A percentile compares a stretch with the other conserved stretches of the same genome.
phyloP scores from a whole-genome alignment of 2,888 invertebrate species.

The Andrena dorsata region DNA sequence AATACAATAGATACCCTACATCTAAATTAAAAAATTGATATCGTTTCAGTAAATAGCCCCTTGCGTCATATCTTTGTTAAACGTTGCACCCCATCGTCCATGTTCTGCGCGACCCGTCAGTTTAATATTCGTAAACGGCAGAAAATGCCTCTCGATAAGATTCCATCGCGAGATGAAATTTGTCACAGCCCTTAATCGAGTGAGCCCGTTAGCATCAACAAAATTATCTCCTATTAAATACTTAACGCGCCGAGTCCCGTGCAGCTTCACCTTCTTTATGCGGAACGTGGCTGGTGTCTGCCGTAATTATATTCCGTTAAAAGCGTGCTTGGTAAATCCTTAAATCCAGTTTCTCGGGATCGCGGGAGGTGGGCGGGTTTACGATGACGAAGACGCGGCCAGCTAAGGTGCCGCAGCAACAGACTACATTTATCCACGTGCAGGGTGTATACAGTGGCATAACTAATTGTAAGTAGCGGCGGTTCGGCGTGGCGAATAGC shows the following conservation, averaged over 20 bases:
- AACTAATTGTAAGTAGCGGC: slow-evolving; percentile 52
- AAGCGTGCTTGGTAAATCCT: slow-evolving; percentile 35
- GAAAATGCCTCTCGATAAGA: neutral
- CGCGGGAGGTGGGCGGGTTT: slow-evolving; percentile 9
- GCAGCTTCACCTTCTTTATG: slow-evolving; percentile 1
- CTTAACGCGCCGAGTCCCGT: neutral
- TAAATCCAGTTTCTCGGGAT: slow-evolving; percentile 25
- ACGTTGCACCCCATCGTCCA: neutral
- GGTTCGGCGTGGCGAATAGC: slow-evolving; percentile 60
- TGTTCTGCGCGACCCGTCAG: neutral
- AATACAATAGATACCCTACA: neutral
- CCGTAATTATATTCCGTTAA: slow-evolving; percentile 33
- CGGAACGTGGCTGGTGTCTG: neutral
- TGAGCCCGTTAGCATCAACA: neutral
- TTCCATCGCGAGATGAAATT: neutral
- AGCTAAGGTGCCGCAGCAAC: slow-evolving; percentile 21
- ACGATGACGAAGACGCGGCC: slow-evolving; percentile 13
- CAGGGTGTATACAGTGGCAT: slow-evolving; percentile 27
- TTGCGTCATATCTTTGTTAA: neutral
- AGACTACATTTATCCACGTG: slow-evolving; percentile 38
- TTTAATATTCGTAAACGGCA: neutral
- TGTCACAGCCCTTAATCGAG: neutral
- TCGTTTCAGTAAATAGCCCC: neutral
- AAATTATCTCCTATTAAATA: slow-evolving; percentile 6
- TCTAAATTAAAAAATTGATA: too few relatives aligned